Evolutionary conservation across 2,888 invertebrate species (phyloP), one percentile per base, ranked within the genome.

Genomic region (Ethmia dodecea): DNA sequence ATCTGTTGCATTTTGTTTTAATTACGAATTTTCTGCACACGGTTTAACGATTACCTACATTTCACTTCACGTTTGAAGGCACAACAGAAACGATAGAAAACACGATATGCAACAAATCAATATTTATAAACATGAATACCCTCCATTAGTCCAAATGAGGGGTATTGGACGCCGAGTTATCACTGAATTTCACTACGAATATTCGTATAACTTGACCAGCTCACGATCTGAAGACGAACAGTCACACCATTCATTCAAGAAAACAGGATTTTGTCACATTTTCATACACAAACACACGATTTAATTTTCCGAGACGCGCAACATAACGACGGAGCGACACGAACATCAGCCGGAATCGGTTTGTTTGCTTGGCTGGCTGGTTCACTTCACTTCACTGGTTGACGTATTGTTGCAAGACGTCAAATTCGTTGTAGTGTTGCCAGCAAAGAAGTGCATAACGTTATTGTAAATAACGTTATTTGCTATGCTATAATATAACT

Each of bases 81-180:
- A 65, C 60, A 64, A 58, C 50, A 55, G 47, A 60, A 66, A 60
- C 45, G 47, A 43, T 60, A 59, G 48, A 60, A 67, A 71, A 64
- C 60, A 65, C 59, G 47, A 54, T 55, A 60, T 49, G 67, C 62
- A 70, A 75, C 75, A 79, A 80, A 86, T 86, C 84, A 86, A 86
- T 86, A 86, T 81, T 80, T 86, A 80, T 77, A 81, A 81, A 86
- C 84, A 86, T 64, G 66, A 71, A 77, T 65, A 74, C 73, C 67
- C 68, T 67, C 67, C 67, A 66, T 68, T 40, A 29, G 68, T 60
- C 58, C 60, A 53, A 49, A 49, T 38, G 45, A 41, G 45, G 48
- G 37, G 45, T 55, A 58, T 29, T 22, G 6, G 24, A 55, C 42
- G 42, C 45, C 42, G 49, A 50, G 50, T 55, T 42, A 49, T 48